phyloP scores from a whole-genome alignment of 2,888 invertebrate genomes.

The Oeneis ivallda region DNA sequence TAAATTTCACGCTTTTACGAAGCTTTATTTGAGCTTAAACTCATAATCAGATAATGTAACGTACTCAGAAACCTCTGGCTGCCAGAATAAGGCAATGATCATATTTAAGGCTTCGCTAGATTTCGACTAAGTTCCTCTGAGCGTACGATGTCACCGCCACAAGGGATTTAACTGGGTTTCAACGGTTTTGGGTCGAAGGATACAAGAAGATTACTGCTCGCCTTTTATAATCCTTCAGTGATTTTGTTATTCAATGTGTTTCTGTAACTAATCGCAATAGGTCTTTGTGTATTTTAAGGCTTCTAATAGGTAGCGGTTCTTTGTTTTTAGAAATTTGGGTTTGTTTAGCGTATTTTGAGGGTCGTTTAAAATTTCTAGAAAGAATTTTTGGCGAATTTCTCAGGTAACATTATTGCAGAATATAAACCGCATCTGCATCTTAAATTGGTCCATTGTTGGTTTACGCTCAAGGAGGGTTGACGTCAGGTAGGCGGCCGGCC shows the following conservation, averaged over 20 bases:
- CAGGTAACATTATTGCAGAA: no score
- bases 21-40: conserved; percentile 41
- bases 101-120: conserved; percentile 60
- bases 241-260: neutral
- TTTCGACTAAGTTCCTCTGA: conserved; percentile 59
- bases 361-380: no score
- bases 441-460: no score
- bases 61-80: conserved; percentile 44
- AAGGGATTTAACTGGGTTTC: conserved; percentile 46
- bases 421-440: no score
- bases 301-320: no score
- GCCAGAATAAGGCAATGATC: conserved; percentile 49
- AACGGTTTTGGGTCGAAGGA: conserved; percentile 49
- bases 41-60: conserved; percentile 50
- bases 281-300: no score
- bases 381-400: no score
- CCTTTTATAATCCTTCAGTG: conserved; percentile 24
- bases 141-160: conserved; percentile 50
- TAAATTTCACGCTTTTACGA: conserved; percentile 8
- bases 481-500: no score
- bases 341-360: no score
- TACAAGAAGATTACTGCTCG: conserved; percentile 50
- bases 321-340: no score
- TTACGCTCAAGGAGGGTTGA: no score
- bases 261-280: neutral